These are phyloP conservation scores for Leptothorax acervorum DNA, from an alignment of 2,888 invertebrate genomes.

Conservation along the genomic window DNA sequence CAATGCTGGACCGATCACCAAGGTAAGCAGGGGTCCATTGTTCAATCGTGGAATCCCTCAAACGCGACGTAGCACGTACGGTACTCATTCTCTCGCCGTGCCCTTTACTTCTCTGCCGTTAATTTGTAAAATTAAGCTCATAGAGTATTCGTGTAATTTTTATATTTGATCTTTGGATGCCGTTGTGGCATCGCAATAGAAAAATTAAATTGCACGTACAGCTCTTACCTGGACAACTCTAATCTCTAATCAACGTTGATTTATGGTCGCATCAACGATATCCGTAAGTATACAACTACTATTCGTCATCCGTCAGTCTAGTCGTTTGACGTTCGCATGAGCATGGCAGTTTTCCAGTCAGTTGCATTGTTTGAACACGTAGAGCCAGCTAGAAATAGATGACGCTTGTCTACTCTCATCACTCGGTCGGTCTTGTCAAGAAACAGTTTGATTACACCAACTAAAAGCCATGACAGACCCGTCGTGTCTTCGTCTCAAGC, in stretches of 20 bases:
- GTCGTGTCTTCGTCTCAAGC: not conserved
- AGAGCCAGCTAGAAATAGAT: constrained; percentile 37
- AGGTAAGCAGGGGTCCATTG: constrained; percentile 88
- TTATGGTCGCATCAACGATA: not conserved
- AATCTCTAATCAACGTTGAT: not conserved
- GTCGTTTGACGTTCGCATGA: constrained; percentile 56
- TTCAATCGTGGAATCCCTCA: not conserved
- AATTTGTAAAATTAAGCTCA: constrained; percentile 13
- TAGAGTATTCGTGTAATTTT: not conserved
- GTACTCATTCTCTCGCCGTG: constrained; percentile 8
- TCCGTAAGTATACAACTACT: constrained; percentile 26
- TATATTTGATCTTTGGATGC: not conserved
- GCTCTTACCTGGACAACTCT: constrained; percentile 11
- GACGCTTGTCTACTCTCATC: constrained; percentile 47
- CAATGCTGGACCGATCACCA: constrained; percentile 95
- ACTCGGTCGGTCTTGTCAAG: not conserved
- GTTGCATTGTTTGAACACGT: constrained; percentile 46
- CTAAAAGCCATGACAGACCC: not conserved
- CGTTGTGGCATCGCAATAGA: not conserved
- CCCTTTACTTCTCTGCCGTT: constrained; percentile 40
- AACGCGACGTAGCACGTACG: not conserved
- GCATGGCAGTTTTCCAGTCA: constrained; percentile 53
- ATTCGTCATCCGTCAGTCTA: constrained; percentile 7
- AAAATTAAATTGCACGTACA: constrained; percentile 23
- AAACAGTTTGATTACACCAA: constrained; percentile 27